phyloP scores from a whole-genome alignment of 1,140 invertebrate genomes.

The Achroia grisella region DNA sequence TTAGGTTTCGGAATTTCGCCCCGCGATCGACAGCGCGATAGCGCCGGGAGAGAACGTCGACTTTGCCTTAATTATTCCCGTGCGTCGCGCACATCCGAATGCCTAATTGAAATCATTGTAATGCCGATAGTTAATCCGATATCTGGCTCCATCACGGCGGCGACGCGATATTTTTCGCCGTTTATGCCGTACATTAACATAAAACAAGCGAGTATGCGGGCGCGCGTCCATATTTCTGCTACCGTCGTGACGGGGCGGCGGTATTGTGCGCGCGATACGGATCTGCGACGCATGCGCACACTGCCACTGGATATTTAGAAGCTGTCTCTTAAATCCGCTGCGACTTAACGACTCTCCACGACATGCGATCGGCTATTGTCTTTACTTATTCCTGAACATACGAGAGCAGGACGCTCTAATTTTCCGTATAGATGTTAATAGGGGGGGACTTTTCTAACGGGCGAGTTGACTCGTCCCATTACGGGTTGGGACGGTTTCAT shows the following conservation, averaged over 20 bases:
- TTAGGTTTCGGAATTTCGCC: conserved; percentile 62
- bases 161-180: conserved; percentile 51
- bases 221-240: conserved; percentile 65
- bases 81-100: too few species aligned
- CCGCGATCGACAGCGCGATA: conserved; percentile 55
- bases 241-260: conserved; percentile 57
- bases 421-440: conserved; percentile 27
- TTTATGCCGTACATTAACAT: conserved; percentile 63
- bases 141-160: conserved; percentile 51
- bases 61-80: conserved; percentile 31
- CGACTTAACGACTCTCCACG: conserved; percentile 66
- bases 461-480: conserved; percentile 48
- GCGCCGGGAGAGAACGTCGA: conserved; percentile 24
- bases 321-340: conserved; percentile 65
- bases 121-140: conserved; percentile 12
- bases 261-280: conserved; percentile 69
- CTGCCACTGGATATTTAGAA: conserved; percentile 64
- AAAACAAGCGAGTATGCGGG: conserved; percentile 59
- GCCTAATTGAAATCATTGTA: conserved; percentile 27
- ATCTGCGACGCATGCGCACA: conserved; percentile 60
- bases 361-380: conserved; percentile 64
- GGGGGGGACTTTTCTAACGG: conserved; percentile 28
- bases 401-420: conserved; percentile 23
- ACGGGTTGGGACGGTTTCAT: conserved; percentile 46
- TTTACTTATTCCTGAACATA: conserved; percentile 6